Evolutionary conservation across 2,113 vertebrate genomes (phyloP), one percentile per base, ranked within the genome.

Genomic region (Galeopterus variegatus): DNA sequence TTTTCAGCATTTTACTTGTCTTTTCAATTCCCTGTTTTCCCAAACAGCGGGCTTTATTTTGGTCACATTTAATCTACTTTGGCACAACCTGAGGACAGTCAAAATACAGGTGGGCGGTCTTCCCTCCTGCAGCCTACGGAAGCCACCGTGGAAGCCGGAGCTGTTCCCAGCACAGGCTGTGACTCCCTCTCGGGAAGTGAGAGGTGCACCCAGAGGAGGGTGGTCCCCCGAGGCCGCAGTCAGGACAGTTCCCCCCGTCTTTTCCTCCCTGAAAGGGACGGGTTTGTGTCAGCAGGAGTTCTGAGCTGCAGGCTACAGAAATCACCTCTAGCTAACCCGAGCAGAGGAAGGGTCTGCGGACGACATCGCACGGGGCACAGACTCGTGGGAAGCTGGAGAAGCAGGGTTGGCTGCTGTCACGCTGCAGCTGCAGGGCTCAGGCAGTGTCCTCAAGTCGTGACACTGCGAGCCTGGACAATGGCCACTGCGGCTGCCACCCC

Each of bases 21-120:
- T 90, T 79, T 52, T 50, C 36, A 36, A n/a, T 85, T 82, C 28
- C 52, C 70, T 76, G 24, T 89, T 60, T 95, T 58, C 87, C 86
- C 33, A 89, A 85, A 69, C 8, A 92, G 6, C n/a, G 36, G 26
- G 58, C 31, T 93, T 96, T 82, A 62, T 92, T 96, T 83, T 56
- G 69, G 50, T 83, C 76, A 56, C 8, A 83, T 87, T 85, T 82
- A 85, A 73, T 83, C 48, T 56, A 31, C 48, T 88, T 79, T 9
- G 28, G 17, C 36, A 50, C 3, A 67, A 28, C 24, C 88, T 6
- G 45, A 26, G 24, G 24, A 58, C 88, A 87, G 80, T 95, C 41
- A 84, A 10, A 77, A 48, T 36, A 56, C 50, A 65, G 60, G 19
- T 12, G 6, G 11, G 4, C 8, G 28, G n/a, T 8, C 69, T n/a